Base-by-base conservation (phyloP, 2,888 invertebrate species). In the Latheticus oryzae region DNA sequence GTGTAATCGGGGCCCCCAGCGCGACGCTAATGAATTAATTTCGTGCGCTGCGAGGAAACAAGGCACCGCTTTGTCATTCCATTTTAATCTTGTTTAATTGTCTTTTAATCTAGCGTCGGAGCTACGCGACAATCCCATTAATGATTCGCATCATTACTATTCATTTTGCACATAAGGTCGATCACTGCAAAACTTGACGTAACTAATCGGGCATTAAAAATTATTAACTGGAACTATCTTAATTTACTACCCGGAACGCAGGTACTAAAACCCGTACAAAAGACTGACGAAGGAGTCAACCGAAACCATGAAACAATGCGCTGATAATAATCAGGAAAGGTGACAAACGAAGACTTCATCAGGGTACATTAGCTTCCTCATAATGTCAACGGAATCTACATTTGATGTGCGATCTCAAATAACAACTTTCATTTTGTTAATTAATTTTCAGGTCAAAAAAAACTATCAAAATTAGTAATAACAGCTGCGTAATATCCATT, bases 21-120 rank as follows among this genome's bases (percentile, higher is more conserved):
- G 65, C 62, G 62, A 60, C 60, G 66, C 65, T 72, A 71, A 73
- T 72, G 72, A 70, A 73, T 72, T 72, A 72, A 72, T 72, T 70
- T 68, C 63, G 68, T 64, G 63, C 66, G 64, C 65, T 62, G 65
- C 64, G 52, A 64, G 66, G 61, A 67, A 69, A 70, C 69, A 65
- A 68, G 66, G 66, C 64, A 65, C 66, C 68, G 63, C 69, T 68
- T 67, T 71, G 70, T 70, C 68, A 63, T 67, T 66, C 65, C 65
- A 64, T 70, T 71, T 72, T 70, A 72, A 72, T 71, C 72, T 66
- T 54, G 63, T 64, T 66, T 70, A 69, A 70, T 70, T 70, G 70
- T 68, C 64, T 66, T 68, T 69, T 70, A 66, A 68, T 68, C 68
- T 66, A 59, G 60, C 60, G 60, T 55, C 57, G 58, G 55, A 48